A percentile compares a stretch with the other conserved stretches of the same genome.
These are phyloP conservation scores for Lepidocyrtinus sp. DNA, from an alignment of 2,888 invertebrate genomes.

Conservation along the genomic window DNA sequence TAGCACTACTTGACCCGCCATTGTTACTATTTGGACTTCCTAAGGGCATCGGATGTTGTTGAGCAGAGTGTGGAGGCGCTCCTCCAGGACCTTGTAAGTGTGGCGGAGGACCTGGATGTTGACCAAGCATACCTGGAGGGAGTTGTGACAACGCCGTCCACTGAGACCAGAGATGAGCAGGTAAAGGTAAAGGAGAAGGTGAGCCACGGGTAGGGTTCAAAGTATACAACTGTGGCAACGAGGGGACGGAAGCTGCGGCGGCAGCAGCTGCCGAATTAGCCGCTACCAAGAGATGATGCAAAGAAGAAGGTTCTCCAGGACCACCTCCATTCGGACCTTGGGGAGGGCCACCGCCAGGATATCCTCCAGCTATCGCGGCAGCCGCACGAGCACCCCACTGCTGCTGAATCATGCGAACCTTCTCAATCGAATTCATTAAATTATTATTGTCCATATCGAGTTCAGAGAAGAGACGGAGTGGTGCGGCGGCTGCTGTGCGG, in stretches of 20 bases:
- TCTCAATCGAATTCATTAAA: slow-evolving; percentile 75
- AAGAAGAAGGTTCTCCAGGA: slow-evolving; percentile 59
- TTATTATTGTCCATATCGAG: slow-evolving; percentile 76
- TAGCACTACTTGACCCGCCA: slow-evolving; percentile 49
- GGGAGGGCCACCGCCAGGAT: slow-evolving; percentile 43
- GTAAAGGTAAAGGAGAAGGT: slow-evolving; percentile 71
- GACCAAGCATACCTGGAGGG: slow-evolving; percentile 67
- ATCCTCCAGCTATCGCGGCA: slow-evolving; percentile 49
- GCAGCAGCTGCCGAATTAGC: slow-evolving; percentile 67
- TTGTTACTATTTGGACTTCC: slow-evolving; percentile 53
- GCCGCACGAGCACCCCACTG: slow-evolving; percentile 67
- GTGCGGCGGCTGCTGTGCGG: slow-evolving; percentile 73
- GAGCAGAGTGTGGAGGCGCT: slow-evolving; percentile 67
- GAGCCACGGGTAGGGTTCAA: slow-evolving; percentile 70
- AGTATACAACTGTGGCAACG: slow-evolving; percentile 71
- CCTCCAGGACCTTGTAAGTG: slow-evolving; percentile 69
- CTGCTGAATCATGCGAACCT: slow-evolving; percentile 72
- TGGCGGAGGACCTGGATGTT: slow-evolving; percentile 65
- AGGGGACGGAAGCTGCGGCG: slow-evolving; percentile 70
- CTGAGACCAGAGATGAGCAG: slow-evolving; percentile 74
- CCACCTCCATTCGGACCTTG: slow-evolving; percentile 54
- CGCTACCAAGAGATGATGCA: slow-evolving; percentile 66
- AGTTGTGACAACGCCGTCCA: slow-evolving; percentile 71
- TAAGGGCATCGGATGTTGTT: slow-evolving; percentile 48
- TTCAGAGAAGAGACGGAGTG: slow-evolving; percentile 77